phyloP scores from a whole-genome alignment of 2,113 vertebrate species.

The Pungitius pungitius region DNA sequence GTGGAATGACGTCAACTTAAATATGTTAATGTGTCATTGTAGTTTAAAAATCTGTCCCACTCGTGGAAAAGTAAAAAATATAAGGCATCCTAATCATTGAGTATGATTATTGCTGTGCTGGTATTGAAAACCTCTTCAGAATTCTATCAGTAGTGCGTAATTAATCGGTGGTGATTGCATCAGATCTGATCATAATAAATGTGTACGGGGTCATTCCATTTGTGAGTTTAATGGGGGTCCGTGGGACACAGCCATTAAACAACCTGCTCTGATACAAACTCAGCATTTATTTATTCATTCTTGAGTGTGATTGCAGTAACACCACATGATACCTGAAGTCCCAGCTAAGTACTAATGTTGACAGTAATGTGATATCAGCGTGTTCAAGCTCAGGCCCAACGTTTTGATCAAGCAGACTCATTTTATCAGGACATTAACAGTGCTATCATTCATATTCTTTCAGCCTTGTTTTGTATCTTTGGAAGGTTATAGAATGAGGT shows the following conservation, averaged over 20 bases:
- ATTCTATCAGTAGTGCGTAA: constrained; percentile 43
- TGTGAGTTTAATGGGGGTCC: constrained; percentile 43
- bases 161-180: constrained; percentile 42
- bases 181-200: constrained; percentile 57
- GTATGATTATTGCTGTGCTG: constrained; percentile 34
- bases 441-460: background rate
- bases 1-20: background rate
- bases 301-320: background rate
- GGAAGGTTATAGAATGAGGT: background rate
- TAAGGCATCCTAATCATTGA: background rate
- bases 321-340: background rate
- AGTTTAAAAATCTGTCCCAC: constrained; percentile 9
- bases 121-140: constrained; percentile 50
- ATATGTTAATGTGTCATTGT: constrained; percentile 7
- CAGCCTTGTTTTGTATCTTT: background rate
- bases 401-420: background rate
- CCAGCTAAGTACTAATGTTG: constrained; percentile 24
- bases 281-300: constrained; percentile 23
- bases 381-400: constrained; percentile 14
- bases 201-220: constrained; percentile 48
- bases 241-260: background rate
- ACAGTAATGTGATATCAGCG: constrained; percentile 20
- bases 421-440: background rate
- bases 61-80: constrained; percentile 22
- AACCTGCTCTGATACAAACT: constrained; percentile 35